Percentiles rank a stretch among this genome's conserved stretches.
Evolutionary conservation across 2,113 vertebrate genomes (phyloP).

Genomic region (Sphyrna mokarran): DNA sequence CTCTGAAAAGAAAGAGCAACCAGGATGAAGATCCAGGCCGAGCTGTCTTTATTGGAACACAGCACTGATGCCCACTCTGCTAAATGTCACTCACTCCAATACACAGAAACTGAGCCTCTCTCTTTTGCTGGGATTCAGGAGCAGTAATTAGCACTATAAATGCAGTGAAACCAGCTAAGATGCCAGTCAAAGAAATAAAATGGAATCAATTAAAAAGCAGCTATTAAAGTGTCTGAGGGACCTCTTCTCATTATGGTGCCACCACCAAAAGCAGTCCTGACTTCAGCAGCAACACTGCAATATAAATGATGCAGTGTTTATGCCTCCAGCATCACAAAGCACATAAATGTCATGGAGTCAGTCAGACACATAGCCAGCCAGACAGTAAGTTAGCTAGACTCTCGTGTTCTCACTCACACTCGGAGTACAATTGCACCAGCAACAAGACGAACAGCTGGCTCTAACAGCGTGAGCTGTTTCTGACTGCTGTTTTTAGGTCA

Average conservation of each 20-base stretch:
- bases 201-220: slow-evolving; percentile 8
- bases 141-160: neutral
- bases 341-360: neutral
- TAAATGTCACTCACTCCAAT: neutral
- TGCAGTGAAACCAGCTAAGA: neutral
- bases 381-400: neutral
- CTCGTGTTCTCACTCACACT: neutral
- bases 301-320: neutral
- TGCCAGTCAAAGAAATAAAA: neutral
- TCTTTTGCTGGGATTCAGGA: neutral
- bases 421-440: neutral
- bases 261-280: too few species aligned
- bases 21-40: neutral
- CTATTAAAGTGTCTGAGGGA: neutral
- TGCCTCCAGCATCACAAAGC: neutral
- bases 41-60: neutral
- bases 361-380: neutral
- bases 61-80: neutral
- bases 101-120: too few species aligned
- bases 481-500: neutral
- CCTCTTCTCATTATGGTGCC: neutral
- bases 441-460: neutral
- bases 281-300: neutral
- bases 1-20: neutral
- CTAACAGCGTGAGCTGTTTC: neutral